Evolutionary conservation across 1,140 invertebrate genomes (phyloP).

Genomic region (Achatina immaculata): DNA sequence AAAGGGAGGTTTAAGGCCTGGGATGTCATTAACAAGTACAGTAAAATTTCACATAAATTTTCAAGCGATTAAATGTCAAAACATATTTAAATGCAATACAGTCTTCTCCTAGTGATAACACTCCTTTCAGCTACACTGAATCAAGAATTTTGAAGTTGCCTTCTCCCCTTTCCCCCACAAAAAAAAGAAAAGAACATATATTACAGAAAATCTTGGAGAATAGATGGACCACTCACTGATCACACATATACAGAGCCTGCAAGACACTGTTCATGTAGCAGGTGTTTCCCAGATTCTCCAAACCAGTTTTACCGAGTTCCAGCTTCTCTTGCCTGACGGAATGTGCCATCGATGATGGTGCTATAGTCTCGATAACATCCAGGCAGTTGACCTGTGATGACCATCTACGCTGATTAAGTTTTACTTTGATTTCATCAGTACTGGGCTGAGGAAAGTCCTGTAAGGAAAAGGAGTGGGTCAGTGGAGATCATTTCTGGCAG

Average conservation of each 20-base stretch:
- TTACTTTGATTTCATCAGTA: slow-evolving; percentile 51
- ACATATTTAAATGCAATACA: too few relatives aligned
- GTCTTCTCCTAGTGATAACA: too few relatives aligned
- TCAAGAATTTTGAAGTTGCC: too few relatives aligned
- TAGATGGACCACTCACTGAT: slow-evolving; percentile 77
- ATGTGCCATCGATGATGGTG: neutral
- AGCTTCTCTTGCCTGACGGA: slow-evolving; percentile 51
- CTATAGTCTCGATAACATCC: slow-evolving; percentile 23
- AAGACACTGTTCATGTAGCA: slow-evolving; percentile 69
- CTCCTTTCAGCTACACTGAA: too few relatives aligned
- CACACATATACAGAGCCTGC: slow-evolving; percentile 83
- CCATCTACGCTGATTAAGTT: slow-evolving; percentile 53
- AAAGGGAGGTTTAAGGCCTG: too few relatives aligned
- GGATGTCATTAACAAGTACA: too few relatives aligned
- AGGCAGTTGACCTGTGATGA: slow-evolving; percentile 41
- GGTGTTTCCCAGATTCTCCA: slow-evolving; percentile 79
- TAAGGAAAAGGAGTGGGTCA: slow-evolving; percentile 26
- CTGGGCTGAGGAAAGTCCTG: slow-evolving; percentile 56
- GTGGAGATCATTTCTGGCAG: too few relatives aligned
- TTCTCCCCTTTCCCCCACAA: too few relatives aligned
- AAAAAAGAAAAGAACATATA: too few relatives aligned
- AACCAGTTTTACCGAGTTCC: slow-evolving; percentile 73
- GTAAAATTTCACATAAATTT: too few relatives aligned
- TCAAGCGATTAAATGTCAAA: too few relatives aligned
- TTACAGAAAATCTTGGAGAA: too few relatives aligned